These are phyloP conservation scores for Prolemur simus DNA, from an alignment of 2,113 vertebrate species.

Conservation along the genomic window DNA sequence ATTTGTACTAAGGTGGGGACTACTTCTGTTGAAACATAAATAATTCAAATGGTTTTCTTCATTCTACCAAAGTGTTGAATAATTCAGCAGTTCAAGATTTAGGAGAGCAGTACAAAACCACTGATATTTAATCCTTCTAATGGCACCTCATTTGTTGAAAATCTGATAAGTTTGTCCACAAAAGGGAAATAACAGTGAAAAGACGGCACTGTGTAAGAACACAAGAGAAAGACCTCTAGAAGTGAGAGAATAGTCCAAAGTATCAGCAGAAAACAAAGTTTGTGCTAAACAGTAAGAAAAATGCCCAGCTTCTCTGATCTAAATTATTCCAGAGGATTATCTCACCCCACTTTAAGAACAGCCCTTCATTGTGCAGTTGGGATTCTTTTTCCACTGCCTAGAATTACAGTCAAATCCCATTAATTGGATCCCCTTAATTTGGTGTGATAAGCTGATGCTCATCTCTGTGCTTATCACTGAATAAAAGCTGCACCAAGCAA, in stretches of 20 bases:
- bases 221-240: background rate
- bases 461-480: constrained; percentile 13
- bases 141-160: constrained; percentile 1
- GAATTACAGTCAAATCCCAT: background rate
- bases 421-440: constrained; percentile 21
- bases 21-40: constrained; percentile 80
- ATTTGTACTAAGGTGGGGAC: constrained; percentile 77
- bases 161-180: constrained; percentile 40
- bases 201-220: constrained; percentile 29
- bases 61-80: constrained; percentile 70
- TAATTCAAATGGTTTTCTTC: constrained; percentile 82
- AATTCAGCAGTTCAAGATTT: constrained; percentile 62
- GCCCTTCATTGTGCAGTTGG: background rate
- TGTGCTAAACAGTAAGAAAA: background rate
- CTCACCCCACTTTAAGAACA: background rate
- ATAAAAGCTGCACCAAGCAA: constrained; percentile 40
- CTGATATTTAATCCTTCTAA: constrained; percentile 24
- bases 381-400: background rate
- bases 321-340: background rate
- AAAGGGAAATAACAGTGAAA: constrained; percentile 38
- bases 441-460: constrained; percentile 22
- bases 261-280: background rate
- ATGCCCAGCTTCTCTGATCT: background rate
- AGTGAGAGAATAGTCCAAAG: background rate
- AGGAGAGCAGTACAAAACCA: constrained; percentile 17